Evolutionary conservation across 1,140 invertebrate genomes (phyloP).

Genomic region (Ceratosolen solmsi): DNA sequence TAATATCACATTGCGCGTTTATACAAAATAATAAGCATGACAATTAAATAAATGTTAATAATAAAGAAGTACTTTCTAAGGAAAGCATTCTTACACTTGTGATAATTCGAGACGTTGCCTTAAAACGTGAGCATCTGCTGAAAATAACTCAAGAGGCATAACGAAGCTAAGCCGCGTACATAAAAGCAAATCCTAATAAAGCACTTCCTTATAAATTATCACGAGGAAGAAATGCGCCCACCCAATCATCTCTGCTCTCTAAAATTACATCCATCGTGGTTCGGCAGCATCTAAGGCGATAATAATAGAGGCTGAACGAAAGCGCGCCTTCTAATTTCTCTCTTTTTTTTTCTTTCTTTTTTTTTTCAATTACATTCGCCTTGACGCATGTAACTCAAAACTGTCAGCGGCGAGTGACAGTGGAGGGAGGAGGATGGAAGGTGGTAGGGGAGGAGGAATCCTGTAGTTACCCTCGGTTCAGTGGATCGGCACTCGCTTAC

Average conservation of each 20-base stretch:
- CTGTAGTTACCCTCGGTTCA: too few relatives aligned
- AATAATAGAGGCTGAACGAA: conserved; percentile 7
- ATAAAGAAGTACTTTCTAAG: too few relatives aligned
- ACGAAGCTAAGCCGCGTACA: not conserved
- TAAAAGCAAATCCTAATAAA: not conserved
- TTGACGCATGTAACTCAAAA: not conserved
- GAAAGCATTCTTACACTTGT: not conserved
- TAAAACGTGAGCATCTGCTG: not conserved
- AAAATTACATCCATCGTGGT: not conserved
- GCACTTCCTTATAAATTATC: not conserved
- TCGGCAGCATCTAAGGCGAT: not conserved
- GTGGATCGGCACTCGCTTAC: not conserved
- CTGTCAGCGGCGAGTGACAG: not conserved
- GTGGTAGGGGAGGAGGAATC: not conserved
- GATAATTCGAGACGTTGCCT: not conserved
- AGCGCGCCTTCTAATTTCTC: conserved; percentile 8
- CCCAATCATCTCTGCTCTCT: too few relatives aligned
- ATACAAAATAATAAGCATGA: too few relatives aligned
- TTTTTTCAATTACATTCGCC: too few relatives aligned
- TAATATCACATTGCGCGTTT: too few relatives aligned
- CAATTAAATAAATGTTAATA: too few relatives aligned
- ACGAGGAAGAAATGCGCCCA: not conserved
- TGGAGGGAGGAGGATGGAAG: not conserved
- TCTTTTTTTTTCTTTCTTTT: not conserved
- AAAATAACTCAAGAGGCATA: not conserved